Conservation (phyloP, 2,888 invertebrate species). For the Eupithecia centaureata region DNA sequence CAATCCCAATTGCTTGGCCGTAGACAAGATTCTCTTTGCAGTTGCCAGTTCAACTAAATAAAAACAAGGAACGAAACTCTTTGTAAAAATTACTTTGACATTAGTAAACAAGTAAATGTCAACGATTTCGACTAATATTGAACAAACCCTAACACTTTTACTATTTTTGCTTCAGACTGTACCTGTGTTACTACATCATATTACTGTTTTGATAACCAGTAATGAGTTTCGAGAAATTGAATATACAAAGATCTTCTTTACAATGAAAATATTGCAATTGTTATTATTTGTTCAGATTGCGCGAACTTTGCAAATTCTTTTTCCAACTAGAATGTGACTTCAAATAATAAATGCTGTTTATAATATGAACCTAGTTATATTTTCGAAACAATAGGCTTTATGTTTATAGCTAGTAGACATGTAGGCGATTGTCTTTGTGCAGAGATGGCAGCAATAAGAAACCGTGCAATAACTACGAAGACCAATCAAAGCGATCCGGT, state of each 20-base stretch:
- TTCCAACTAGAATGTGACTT: not conserved
- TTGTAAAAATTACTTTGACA: too few species aligned
- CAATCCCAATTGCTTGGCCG: too few species aligned
- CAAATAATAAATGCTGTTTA: not conserved
- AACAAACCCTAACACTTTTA: too few species aligned
- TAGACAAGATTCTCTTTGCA: too few species aligned
- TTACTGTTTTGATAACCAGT: not conserved
- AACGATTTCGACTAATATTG: too few species aligned
- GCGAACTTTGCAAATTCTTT: not conserved
- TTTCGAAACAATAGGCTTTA: not conserved
- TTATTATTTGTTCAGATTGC: not conserved
- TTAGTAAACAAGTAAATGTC: too few species aligned
- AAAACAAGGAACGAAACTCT: too few species aligned
- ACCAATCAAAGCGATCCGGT: not conserved
- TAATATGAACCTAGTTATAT: not conserved
- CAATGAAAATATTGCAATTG: not conserved
- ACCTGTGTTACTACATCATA: not conserved
- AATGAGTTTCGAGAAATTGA: not conserved
- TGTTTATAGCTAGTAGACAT: not conserved
- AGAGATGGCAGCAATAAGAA: not conserved
- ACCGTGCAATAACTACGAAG: not conserved
- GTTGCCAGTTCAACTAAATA: too few species aligned
- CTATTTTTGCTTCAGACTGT: too few species aligned
- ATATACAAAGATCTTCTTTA: not conserved
- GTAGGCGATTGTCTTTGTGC: not conserved